Evolutionary conservation across 2,888 invertebrate species (phyloP).

Genomic region (Agonopterix heracliana): DNA sequence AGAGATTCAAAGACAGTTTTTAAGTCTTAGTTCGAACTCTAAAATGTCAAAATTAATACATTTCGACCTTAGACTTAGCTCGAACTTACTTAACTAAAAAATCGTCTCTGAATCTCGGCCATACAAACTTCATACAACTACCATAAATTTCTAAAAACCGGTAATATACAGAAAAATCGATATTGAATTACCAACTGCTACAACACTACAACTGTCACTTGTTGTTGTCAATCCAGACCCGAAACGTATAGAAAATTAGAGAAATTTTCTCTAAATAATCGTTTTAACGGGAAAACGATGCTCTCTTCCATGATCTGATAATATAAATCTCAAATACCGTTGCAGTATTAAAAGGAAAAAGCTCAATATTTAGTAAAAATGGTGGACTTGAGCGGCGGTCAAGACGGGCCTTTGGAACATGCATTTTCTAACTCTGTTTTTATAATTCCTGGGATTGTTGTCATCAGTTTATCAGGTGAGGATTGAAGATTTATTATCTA

Average conservation of each 20-base stretch:
- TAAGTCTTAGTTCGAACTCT: no score
- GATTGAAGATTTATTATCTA: neutral
- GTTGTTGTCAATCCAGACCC: no score
- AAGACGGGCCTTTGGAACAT: slow-evolving; percentile 88
- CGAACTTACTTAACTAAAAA: no score
- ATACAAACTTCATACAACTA: no score
- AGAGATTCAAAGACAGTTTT: no score
- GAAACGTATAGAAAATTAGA: slow-evolving; percentile 7
- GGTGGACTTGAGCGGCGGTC: slow-evolving; percentile 89
- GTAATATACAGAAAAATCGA: no score
- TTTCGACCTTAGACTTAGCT: no score
- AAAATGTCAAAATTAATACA: no score
- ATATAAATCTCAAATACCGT: slow-evolving; percentile 12
- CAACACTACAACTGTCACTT: no score
- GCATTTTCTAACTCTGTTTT: slow-evolving; percentile 93
- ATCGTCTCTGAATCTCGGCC: no score
- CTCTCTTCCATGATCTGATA: slow-evolving; percentile 24
- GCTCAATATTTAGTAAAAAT: slow-evolving; percentile 71
- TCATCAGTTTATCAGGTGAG: slow-evolving; percentile 87
- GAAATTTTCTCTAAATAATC: slow-evolving; percentile 11
- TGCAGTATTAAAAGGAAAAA: slow-evolving; percentile 34
- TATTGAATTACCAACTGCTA: no score
- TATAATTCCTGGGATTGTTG: slow-evolving; percentile 88
- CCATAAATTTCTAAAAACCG: no score
- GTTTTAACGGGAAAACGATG: slow-evolving; percentile 13